These are phyloP conservation scores for Metridium senile DNA, from an alignment of 92 coral and sea anemone species.

Conservation along the genomic window DNA sequence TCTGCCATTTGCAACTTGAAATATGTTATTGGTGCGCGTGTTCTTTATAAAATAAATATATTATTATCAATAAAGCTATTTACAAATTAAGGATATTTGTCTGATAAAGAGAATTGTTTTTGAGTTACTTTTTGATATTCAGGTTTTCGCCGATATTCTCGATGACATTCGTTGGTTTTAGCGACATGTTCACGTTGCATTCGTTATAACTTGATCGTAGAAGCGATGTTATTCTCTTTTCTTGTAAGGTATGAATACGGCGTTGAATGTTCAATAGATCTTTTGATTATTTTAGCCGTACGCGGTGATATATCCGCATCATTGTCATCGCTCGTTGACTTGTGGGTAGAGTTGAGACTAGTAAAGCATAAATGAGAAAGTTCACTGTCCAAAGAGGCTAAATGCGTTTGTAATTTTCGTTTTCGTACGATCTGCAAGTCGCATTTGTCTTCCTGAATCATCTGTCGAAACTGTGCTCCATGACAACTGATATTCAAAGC, in stretches of 20 bases:
- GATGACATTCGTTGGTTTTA: too few relatives aligned
- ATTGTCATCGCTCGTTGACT: constrained; percentile 2
- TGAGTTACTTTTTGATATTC: too few relatives aligned
- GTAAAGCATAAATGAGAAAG: constrained; percentile 27
- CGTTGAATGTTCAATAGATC: not conserved
- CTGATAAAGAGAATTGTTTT: too few relatives aligned
- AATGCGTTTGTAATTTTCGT: constrained; percentile 74
- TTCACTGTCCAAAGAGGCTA: constrained; percentile 48
- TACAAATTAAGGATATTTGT: too few relatives aligned
- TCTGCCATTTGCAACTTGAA: too few relatives aligned
- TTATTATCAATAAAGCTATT: too few relatives aligned
- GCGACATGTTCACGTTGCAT: too few relatives aligned
- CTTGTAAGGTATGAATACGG: too few relatives aligned
- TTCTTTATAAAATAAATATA: too few relatives aligned
- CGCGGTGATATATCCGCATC: constrained; percentile 1
- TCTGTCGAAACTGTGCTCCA: constrained; percentile 68
- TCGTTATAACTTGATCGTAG: not conserved
- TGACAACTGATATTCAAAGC: constrained; percentile 78
- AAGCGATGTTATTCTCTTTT: too few relatives aligned
- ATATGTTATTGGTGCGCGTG: too few relatives aligned
- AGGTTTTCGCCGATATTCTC: too few relatives aligned
- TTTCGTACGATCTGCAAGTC: constrained; percentile 55
- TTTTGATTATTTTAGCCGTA: constrained; percentile 15
- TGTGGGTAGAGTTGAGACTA: not conserved
- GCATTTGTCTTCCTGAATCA: constrained; percentile 60